Conservation (phyloP, 2,888 invertebrate genomes). For the Amiota mariae region DNA sequence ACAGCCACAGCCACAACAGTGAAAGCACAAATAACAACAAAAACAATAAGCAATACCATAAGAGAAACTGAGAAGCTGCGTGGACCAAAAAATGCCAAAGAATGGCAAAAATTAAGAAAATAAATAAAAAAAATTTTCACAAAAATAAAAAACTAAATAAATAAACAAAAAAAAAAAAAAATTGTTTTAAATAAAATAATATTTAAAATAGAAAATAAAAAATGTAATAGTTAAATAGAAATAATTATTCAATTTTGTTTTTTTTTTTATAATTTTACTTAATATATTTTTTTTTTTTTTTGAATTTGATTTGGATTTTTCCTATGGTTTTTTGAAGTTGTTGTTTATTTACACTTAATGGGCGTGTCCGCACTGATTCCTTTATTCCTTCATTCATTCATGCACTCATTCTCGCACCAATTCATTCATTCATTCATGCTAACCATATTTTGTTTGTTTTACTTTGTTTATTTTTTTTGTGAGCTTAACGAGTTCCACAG, state of each 20-base stretch:
- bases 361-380: constrained; percentile 16
- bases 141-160: constrained; percentile 25
- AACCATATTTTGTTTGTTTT: too few species aligned
- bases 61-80: constrained; percentile 8
- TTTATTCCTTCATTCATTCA: not conserved
- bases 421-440: too few species aligned
- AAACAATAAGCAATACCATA: constrained; percentile 24
- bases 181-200: constrained; percentile 10
- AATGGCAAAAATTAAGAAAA: constrained; percentile 37
- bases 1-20: too few species aligned
- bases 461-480: too few species aligned
- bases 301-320: not conserved
- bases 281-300: not conserved
- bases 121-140: constrained; percentile 41
- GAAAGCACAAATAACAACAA: constrained; percentile 48
- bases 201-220: constrained; percentile 32
- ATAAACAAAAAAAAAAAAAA: constrained; percentile 21
- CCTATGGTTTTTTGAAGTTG: too few species aligned
- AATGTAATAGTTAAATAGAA: constrained; percentile 49
- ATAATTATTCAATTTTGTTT: constrained; percentile 22
- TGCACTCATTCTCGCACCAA: too few species aligned
- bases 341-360: constrained; percentile 11
- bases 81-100: not conserved
- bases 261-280: constrained; percentile 21
- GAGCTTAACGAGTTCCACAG: too few species aligned